phyloP scores from a whole-genome alignment of 2,888 invertebrate genomes.

The Acanthopleura granulata region DNA sequence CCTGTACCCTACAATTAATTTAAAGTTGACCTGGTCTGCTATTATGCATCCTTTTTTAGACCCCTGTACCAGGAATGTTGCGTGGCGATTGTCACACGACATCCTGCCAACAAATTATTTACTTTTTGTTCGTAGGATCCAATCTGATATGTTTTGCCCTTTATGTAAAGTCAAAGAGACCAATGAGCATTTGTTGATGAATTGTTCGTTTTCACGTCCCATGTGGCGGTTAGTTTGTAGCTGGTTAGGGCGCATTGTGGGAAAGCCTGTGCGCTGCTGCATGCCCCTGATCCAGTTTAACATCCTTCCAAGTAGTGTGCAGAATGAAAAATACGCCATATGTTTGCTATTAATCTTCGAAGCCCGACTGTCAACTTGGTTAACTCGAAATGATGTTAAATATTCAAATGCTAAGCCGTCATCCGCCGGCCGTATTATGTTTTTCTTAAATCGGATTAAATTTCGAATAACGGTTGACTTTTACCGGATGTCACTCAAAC shows the following conservation, averaged over 20 bases:
- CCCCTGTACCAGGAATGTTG: not conserved
- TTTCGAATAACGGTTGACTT: not conserved
- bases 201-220: not conserved
- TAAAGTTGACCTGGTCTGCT: not conserved
- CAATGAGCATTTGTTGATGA: not conserved
- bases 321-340: not conserved
- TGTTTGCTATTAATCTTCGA: not conserved
- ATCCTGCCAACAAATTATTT: constrained; percentile 14
- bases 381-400: not conserved
- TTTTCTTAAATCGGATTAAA: not conserved
- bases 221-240: not conserved
- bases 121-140: not conserved
- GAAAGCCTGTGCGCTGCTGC: not conserved
- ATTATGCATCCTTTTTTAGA: not conserved
- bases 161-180: not conserved
- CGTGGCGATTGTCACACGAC: not conserved
- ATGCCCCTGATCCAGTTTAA: not conserved
- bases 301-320: not conserved
- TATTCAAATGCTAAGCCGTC: not conserved
- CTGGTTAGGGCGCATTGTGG: not conserved
- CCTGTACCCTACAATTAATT: not conserved
- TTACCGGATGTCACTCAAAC: not conserved
- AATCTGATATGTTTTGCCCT: not conserved
- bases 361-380: not conserved
- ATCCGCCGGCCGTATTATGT: not conserved